Percentiles rank a stretch among this genome's conserved stretches.
Conservation (phyloP, 2,797 vertebrate genomes). For the Scolopax bukidnonensis region DNA sequence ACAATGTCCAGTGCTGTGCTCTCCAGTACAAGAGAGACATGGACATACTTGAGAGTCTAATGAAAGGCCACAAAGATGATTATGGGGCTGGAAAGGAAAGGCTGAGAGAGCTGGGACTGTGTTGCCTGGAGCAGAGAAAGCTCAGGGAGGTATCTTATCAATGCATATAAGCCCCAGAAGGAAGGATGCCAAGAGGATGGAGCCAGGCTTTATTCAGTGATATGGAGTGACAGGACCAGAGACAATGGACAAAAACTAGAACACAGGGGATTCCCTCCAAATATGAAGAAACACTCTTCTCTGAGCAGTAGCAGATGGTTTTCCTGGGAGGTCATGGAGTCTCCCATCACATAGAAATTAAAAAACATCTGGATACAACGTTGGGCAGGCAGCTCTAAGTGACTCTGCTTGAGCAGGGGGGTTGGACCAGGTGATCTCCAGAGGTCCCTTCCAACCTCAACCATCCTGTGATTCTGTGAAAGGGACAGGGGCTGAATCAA, state of each 20-base stretch:
- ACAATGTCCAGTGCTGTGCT: not conserved
- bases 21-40: not conserved
- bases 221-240: not conserved
- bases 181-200: not conserved
- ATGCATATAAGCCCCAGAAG: not conserved
- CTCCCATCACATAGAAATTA: not conserved
- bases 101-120: not conserved
- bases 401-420: not conserved
- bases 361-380: rapidly evolving
- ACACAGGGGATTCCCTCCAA: not conserved
- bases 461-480: not conserved
- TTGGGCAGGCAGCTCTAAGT: not conserved
- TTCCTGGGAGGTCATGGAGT: not conserved
- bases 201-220: not conserved
- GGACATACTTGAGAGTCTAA: not conserved
- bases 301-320: not conserved
- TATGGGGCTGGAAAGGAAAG: not conserved
- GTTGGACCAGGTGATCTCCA: not conserved
- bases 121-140: not conserved
- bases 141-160: not conserved
- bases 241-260: not conserved
- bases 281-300: not conserved
- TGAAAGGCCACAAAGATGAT: not conserved
- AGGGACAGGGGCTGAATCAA: not conserved
- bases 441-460: not conserved